Percentiles rank a stretch among this genome's conserved stretches.
Evolutionary conservation across 2,113 vertebrate genomes (phyloP).

Genomic region (Cairina moschata): DNA sequence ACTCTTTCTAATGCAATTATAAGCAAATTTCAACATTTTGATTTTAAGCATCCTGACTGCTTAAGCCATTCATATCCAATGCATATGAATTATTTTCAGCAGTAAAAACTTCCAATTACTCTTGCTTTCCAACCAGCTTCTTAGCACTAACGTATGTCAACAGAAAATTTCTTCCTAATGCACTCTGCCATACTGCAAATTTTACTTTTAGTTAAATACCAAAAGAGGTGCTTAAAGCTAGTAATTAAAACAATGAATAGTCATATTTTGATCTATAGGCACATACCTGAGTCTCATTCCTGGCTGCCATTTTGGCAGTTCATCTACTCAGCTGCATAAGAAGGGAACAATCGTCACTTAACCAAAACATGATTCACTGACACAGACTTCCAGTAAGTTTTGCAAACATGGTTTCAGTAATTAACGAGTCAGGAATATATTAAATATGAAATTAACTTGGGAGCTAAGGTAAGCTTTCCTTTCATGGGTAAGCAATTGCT

Average conservation of each 20-base stretch:
- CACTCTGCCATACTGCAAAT: neutral
- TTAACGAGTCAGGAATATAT: neutral
- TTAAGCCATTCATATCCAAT: neutral
- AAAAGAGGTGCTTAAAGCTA: neutral
- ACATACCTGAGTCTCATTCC: conserved; percentile 74
- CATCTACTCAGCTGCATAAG: conserved; percentile 4
- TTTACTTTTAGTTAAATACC: neutral
- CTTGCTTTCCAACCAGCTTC: neutral
- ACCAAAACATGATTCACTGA: neutral
- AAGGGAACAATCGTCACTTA: neutral
- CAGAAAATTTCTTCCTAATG: neutral
- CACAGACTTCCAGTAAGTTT: neutral
- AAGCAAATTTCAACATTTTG: neutral
- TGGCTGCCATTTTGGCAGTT: conserved; percentile 71
- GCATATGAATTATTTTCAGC: neutral
- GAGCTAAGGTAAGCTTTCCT: neutral
- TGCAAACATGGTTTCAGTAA: neutral
- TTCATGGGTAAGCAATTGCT: neutral
- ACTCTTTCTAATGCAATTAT: neutral
- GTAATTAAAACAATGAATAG: neutral
- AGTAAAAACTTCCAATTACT: neutral
- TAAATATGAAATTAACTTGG: neutral
- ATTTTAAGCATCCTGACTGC: neutral
- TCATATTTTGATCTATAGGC: neutral
- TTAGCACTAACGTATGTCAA: neutral